Evolutionary conservation across 1,140 invertebrate species (phyloP).

Genomic region (Drosophila chauvacae): DNA sequence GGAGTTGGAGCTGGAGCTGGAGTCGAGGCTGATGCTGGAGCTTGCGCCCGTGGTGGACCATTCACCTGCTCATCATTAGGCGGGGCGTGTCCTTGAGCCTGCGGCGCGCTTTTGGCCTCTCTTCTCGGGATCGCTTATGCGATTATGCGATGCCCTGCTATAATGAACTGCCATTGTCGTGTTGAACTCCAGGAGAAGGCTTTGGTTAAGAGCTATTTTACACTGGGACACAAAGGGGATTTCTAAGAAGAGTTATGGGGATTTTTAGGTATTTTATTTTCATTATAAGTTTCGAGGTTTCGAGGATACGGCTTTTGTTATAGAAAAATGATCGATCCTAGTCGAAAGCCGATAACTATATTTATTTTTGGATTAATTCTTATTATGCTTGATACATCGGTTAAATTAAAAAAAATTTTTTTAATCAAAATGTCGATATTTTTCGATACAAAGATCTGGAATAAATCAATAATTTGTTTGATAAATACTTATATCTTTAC

Average conservation of each 20-base stretch:
- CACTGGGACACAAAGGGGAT: neutral
- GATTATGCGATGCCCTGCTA: constrained; percentile 41
- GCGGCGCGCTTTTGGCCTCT: constrained; percentile 33
- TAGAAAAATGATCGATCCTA: too few species aligned
- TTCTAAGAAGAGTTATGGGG: neutral
- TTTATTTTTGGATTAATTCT: too few species aligned
- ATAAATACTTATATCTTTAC: too few species aligned
- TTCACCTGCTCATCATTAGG: constrained; percentile 70
- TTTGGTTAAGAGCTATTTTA: constrained; percentile 9
- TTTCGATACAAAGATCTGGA: too few species aligned
- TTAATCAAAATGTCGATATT: too few species aligned
- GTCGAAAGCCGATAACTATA: too few species aligned
- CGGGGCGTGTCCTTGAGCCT: constrained; percentile 72
- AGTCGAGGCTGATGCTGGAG: constrained; percentile 8
- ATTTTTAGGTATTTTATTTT: neutral
- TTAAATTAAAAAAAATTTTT: too few species aligned
- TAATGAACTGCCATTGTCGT: constrained; percentile 59
- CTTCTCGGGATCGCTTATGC: constrained; percentile 51
- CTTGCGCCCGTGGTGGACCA: constrained; percentile 55
- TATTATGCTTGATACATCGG: too few species aligned
- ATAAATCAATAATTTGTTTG: too few species aligned
- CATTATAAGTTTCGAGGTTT: too few species aligned
- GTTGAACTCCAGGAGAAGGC: constrained; percentile 41
- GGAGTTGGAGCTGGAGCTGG: neutral
- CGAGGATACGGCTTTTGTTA: too few species aligned